Evolutionary conservation across 1,140 invertebrate species (phyloP).

Genomic region (Coenobita brevimanus): DNA sequence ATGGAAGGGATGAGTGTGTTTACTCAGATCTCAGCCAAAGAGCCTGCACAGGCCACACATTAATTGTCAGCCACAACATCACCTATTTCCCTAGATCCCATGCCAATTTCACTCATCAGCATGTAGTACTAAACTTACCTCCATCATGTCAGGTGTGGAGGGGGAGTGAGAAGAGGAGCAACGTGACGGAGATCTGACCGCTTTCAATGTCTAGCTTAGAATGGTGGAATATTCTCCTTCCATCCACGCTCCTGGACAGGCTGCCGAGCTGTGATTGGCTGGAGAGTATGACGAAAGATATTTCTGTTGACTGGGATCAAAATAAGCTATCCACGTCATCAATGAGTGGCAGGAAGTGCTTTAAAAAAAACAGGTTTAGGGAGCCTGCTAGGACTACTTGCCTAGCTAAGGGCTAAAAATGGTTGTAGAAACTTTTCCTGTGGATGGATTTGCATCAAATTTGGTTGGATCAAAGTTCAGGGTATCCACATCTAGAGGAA

Average conservation of each 20-base stretch:
- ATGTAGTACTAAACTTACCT: background rate
- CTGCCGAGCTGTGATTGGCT: background rate
- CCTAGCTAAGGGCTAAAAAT: no score
- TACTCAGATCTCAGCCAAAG: no score
- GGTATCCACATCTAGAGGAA: no score
- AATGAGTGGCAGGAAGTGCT: constrained; percentile 1
- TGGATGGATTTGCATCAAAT: no score
- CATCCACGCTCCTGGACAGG: background rate
- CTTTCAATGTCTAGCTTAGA: background rate
- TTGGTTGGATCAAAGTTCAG: no score
- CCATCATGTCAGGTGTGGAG: background rate
- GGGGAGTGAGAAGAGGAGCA: background rate
- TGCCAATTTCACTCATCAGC: no score
- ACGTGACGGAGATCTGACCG: background rate
- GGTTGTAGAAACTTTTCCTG: no score
- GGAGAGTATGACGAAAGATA: background rate
- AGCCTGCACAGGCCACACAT: no score
- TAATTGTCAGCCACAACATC: no score
- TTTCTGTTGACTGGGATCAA: background rate
- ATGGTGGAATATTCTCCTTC: background rate
- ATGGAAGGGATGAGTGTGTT: no score
- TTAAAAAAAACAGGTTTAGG: background rate
- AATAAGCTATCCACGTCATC: background rate
- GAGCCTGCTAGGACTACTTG: background rate
- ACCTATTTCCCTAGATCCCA: no score